phyloP scores from a whole-genome alignment of 2,797 vertebrate genomes.

The Anguilla obscura region DNA sequence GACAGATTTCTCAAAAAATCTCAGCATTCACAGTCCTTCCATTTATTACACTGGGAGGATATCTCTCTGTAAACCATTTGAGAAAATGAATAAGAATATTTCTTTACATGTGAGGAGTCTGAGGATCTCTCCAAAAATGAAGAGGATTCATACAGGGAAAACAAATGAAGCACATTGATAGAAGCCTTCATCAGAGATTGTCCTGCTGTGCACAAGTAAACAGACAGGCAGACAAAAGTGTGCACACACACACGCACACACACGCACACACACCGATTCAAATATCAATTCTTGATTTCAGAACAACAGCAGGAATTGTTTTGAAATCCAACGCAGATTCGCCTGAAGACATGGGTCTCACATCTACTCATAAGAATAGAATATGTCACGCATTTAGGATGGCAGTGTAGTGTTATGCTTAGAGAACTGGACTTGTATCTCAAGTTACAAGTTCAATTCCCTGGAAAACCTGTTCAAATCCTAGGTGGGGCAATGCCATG shows the following conservation, averaged over 20 bases:
- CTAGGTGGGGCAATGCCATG: too few species aligned
- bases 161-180: background rate
- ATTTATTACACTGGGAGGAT: background rate
- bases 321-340: background rate
- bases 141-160: constrained; percentile 7
- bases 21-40: background rate
- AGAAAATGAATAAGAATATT: background rate
- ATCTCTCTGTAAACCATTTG: background rate
- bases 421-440: too few species aligned
- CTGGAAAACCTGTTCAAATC: too few species aligned
- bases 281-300: background rate
- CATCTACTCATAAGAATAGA: background rate
- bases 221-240: background rate
- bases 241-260: too few species aligned
- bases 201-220: background rate
- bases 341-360: background rate
- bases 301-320: background rate
- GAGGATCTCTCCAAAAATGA: background rate
- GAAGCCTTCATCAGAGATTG: background rate
- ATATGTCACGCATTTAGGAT: background rate
- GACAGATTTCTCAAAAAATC: background rate
- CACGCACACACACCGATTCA: too few species aligned
- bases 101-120: background rate
- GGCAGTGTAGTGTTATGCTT: too few species aligned
- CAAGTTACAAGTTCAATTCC: too few species aligned